Base-by-base conservation (phyloP, 1,140 invertebrate genomes). In the Lordiphosa stackelbergi region DNA sequence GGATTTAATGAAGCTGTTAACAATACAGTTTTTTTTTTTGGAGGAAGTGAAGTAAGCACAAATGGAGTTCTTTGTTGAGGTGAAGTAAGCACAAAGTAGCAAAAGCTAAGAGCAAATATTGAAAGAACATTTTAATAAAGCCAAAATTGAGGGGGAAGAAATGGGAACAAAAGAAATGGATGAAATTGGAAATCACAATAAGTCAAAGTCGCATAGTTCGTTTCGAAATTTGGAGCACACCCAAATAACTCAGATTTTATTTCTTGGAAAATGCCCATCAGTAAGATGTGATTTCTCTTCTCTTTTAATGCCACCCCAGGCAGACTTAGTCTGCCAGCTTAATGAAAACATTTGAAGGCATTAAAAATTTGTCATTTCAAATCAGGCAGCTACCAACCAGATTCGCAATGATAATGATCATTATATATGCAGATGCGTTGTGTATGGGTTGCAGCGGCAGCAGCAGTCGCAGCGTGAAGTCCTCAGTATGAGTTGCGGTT, bases 401-500 rank as follows among this genome's bases (percentile, higher is more conserved):
- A 46, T 38, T 31, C 12, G 54, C 43, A 34, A 12, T 5, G 36
- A 51, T 47, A 53, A 11, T 46, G 54, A 28, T 46, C 24, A 41
- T 43, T 43, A 40, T 57, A 53, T 13, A 43, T 42, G 28, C 5
- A 38, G 24, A 45, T 38, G 12, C 38, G 2, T n/a, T 62, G 13
- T 24, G 16, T 51, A 34, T 38, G 24, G 19, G 19, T 31, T 53
- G 35, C 22, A 34, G 31, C 31, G 11, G 28, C n/a, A 51, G 55
- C 35, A 37, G 24, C 52, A 49, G 38, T 11, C 75, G 45, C 77
- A 69, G 75, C 75, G 68, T 71, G 71, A 46, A 69, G 68, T 74
- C 62, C 68, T 81, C 77, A 53, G 49, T 65, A 72, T 66, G 69
- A 83, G 77, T 61, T 61, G 72, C 58, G 68, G 59, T 71, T 78